Conservation (phyloP, 2,113 vertebrate species). For the Xiphias gladius region DNA sequence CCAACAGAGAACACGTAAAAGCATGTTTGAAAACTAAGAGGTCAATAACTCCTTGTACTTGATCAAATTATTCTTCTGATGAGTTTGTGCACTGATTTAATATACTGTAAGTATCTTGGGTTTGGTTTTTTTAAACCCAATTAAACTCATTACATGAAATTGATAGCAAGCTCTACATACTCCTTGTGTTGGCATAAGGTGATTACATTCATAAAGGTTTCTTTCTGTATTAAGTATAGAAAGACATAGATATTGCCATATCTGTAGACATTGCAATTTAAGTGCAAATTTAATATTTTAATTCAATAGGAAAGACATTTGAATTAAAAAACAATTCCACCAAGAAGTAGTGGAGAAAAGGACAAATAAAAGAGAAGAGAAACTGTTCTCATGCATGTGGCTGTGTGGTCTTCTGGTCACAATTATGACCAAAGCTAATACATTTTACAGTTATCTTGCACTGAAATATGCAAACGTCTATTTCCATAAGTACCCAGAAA, state of each 20-base stretch:
- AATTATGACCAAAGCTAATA: background rate
- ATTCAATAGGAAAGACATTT: too few species aligned
- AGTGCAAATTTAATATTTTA: too few species aligned
- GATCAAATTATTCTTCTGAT: background rate
- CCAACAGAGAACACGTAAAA: too few species aligned
- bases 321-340: background rate
- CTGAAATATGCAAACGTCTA: slow-evolving; percentile 15
- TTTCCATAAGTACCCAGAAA: slow-evolving; percentile 3
- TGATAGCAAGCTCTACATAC: too few species aligned
- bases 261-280: too few species aligned
- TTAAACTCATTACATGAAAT: background rate
- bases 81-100: background rate
- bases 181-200: too few species aligned
- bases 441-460: background rate
- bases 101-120: background rate
- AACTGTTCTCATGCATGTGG: background rate
- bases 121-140: background rate
- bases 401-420: slow-evolving; percentile 4
- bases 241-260: too few species aligned
- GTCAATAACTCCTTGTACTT: background rate
- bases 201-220: too few species aligned
- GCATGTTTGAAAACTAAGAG: too few species aligned
- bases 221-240: too few species aligned
- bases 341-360: background rate
- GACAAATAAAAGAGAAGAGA: background rate